Evolutionary conservation across 1,140 invertebrate genomes (phyloP).

Genomic region (Atta cephalotes): DNA sequence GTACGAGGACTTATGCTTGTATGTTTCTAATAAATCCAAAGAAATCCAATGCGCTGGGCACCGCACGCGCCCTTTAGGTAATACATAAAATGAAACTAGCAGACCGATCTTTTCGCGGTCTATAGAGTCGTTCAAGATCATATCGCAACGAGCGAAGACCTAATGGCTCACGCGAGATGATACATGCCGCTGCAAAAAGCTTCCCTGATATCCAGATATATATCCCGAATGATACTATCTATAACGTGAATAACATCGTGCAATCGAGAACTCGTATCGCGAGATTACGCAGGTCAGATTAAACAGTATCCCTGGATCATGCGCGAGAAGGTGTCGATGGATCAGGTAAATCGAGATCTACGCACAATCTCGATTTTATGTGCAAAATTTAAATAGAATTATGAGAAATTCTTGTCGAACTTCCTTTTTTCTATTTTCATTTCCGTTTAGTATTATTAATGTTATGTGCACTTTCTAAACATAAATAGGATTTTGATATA

Average conservation of each 20-base stretch:
- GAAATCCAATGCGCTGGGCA: slow-evolving; percentile 2
- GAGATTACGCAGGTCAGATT: slow-evolving; percentile 21
- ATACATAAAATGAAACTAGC: slow-evolving; percentile 34
- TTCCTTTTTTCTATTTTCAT: background rate
- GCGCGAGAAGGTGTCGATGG: slow-evolving; percentile 36
- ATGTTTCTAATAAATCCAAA: slow-evolving; percentile 22
- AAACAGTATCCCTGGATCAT: background rate
- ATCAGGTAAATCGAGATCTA: slow-evolving; percentile 8
- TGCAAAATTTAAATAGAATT: background rate
- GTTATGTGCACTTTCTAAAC: background rate
- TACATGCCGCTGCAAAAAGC: slow-evolving; percentile 54
- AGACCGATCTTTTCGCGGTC: slow-evolving; percentile 52
- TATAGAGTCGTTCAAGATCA: slow-evolving; percentile 77
- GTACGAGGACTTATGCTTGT: background rate
- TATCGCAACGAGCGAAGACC: slow-evolving; percentile 71
- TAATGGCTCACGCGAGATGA: slow-evolving; percentile 64
- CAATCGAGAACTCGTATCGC: slow-evolving; percentile 54
- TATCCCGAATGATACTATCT: slow-evolving; percentile 63
- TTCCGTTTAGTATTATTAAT: background rate
- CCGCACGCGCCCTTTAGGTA: slow-evolving; percentile 38
- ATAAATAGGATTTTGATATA: background rate
- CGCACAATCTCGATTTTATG: background rate
- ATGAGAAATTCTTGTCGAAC: background rate
- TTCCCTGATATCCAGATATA: slow-evolving; percentile 71
- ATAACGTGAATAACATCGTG: slow-evolving; percentile 49